Percentiles rank a stretch among this genome's conserved stretches.
Conservation (phyloP, 2,797 vertebrate genomes). For the Mionectes olivaceus region DNA sequence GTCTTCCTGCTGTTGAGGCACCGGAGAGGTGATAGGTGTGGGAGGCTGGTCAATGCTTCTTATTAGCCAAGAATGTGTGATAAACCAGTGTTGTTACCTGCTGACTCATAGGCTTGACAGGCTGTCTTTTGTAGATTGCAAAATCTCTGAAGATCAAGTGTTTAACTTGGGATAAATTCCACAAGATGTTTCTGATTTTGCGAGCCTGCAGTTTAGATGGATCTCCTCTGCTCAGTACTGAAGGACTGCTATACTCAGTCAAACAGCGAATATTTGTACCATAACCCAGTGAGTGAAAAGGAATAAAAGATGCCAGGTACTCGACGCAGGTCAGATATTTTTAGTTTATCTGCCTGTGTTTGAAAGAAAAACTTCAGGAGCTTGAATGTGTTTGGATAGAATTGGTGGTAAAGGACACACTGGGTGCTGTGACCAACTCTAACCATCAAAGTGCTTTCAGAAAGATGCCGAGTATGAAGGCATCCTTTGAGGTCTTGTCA, state of each 20-base stretch:
- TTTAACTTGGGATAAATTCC: neutral
- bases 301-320: neutral
- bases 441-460: neutral
- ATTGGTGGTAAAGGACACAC: neutral
- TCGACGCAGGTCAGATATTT: neutral
- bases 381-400: neutral
- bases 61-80: neutral
- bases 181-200: neutral
- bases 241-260: neutral
- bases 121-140: neutral
- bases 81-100: neutral
- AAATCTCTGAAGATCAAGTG: neutral
- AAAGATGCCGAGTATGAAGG: neutral
- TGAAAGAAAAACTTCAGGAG: neutral
- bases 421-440: neutral
- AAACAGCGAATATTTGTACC: neutral
- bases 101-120: fast-evolving
- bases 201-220: neutral
- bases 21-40: neutral
- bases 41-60: neutral
- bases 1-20: neutral
- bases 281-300: neutral
- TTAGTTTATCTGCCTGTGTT: neutral
- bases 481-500: neutral
- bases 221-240: neutral